These are phyloP conservation scores for Zele albiditarsus DNA, from an alignment of 2,888 invertebrate species.

Conservation along the genomic window DNA sequence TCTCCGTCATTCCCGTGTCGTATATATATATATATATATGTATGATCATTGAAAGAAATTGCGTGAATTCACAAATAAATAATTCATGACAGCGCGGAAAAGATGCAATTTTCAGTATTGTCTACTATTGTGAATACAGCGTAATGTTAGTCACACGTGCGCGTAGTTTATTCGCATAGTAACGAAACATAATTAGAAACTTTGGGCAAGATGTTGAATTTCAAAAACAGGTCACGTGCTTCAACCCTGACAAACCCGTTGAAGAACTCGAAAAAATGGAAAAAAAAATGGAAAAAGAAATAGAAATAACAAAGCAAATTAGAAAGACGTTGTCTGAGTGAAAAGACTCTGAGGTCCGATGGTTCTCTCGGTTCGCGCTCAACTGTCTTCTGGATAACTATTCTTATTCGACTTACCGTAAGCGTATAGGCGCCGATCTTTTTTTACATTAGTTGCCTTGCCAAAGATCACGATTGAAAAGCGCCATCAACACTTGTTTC, in stretches of 20 bases:
- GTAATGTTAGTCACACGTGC: constrained; percentile 12
- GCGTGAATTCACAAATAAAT: constrained; percentile 2
- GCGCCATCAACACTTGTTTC: constrained; percentile 21
- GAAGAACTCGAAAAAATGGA: neutral
- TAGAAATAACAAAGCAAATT: neutral
- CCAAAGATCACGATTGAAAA: constrained; percentile 24
- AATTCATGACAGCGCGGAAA: neutral
- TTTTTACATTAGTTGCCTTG: constrained; percentile 60
- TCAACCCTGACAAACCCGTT: constrained; percentile 11
- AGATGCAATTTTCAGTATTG: neutral
- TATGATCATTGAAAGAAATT: neutral
- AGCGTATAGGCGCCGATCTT: constrained; percentile 53
- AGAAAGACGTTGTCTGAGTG: neutral
- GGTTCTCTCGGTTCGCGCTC: constrained; percentile 63
- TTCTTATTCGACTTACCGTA: constrained; percentile 61
- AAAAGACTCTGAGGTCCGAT: constrained; percentile 53
- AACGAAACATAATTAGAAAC: constrained; percentile 39
- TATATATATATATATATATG: neutral
- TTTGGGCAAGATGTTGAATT: constrained; percentile 33
- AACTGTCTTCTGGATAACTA: constrained; percentile 62
- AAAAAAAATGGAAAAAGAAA: neutral
- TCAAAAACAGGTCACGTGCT: constrained; percentile 39
- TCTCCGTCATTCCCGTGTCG: neutral
- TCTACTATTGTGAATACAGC: constrained; percentile 4
- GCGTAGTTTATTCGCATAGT: constrained; percentile 29